These are phyloP conservation scores for Propithecus perrieri DNA, from an alignment of 2,797 vertebrate species.

Conservation along the genomic window DNA sequence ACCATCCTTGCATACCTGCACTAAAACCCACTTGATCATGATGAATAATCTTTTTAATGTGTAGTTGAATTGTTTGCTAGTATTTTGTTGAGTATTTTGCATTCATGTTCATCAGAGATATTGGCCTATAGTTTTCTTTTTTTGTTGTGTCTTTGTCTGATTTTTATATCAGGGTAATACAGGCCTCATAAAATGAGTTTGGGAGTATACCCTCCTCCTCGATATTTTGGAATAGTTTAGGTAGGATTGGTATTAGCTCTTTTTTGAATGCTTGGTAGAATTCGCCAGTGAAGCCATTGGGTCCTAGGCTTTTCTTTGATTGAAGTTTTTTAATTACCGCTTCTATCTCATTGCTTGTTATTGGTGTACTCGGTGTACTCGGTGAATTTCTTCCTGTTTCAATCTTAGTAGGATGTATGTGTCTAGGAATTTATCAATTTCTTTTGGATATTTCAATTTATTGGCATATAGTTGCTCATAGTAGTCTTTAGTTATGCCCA, in stretches of 20 bases:
- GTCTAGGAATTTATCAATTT: background rate
- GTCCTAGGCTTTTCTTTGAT: background rate
- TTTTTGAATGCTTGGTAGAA: background rate
- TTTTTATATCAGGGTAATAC: background rate
- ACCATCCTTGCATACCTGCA: background rate
- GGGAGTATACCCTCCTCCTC: background rate
- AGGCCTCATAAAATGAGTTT: background rate
- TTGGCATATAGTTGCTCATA: background rate
- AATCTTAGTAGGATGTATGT: background rate
- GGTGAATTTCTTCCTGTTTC: background rate
- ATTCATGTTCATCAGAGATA: background rate
- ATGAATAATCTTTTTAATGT: background rate
- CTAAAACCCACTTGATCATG: background rate
- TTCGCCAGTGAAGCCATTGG: background rate
- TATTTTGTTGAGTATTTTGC: background rate
- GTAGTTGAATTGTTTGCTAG: background rate
- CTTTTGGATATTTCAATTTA: background rate
- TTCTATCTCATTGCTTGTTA: background rate
- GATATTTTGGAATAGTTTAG: background rate
- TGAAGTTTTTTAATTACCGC: background rate
- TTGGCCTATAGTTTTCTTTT: background rate
- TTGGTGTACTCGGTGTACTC: background rate
- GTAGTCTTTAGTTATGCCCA: background rate
- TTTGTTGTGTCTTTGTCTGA: background rate
- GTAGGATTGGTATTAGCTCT: background rate